Evolutionary conservation across 2,113 vertebrate species (phyloP).

Genomic region (Cinclus mexicanus): DNA sequence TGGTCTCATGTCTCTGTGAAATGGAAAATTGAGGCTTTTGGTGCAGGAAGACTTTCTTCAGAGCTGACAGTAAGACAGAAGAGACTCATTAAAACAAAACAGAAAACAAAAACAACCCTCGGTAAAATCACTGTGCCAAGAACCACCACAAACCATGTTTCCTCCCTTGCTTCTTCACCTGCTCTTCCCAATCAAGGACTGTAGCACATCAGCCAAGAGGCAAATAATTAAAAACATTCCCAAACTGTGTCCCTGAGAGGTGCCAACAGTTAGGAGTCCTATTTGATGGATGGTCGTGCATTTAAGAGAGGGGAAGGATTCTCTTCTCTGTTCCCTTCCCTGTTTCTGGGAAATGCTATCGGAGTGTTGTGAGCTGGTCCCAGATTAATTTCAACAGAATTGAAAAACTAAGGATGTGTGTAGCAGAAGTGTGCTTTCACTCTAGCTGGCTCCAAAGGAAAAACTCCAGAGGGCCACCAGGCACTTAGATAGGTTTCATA

Average conservation of each 20-base stretch:
- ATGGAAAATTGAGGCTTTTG: not conserved
- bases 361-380: not conserved
- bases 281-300: not conserved
- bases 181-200: not conserved
- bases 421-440: not conserved
- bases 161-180: not conserved
- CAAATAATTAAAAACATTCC: not conserved
- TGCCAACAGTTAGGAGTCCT: not conserved
- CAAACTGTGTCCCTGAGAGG: not conserved
- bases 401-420: not conserved
- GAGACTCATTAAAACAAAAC: not conserved
- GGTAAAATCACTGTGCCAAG: rapidly evolving
- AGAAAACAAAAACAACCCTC: not conserved
- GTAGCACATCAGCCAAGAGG: not conserved
- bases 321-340: not conserved
- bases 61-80: not conserved
- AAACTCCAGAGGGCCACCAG: not conserved
- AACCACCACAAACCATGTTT: not conserved
- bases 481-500: not conserved
- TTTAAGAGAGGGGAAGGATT: not conserved
- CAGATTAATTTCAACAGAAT: not conserved
- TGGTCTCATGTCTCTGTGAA: not conserved
- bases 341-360: not conserved
- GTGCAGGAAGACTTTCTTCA: not conserved
- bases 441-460: not conserved